Evolutionary conservation across 1,140 invertebrate species (phyloP).

Genomic region (Coptotermes formosanus): DNA sequence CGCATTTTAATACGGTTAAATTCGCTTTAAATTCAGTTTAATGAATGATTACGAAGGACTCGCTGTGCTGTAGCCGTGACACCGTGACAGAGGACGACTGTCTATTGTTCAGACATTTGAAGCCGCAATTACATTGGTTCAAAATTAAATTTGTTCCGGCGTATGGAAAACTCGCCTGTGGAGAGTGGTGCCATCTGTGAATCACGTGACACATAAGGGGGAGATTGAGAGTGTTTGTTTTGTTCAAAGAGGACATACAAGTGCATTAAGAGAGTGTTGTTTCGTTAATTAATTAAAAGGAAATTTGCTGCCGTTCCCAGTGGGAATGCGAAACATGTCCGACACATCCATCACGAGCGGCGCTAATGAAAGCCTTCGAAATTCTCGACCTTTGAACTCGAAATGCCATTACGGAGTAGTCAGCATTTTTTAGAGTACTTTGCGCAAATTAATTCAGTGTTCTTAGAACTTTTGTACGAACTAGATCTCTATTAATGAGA

Average conservation of each 20-base stretch:
- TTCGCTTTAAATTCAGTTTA: not conserved
- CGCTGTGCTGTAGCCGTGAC: not conserved
- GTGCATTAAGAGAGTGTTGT: slow-evolving; percentile 3
- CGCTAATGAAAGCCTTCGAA: too few species aligned
- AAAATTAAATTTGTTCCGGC: not conserved
- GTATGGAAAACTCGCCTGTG: not conserved
- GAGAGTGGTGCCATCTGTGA: not conserved
- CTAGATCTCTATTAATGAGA: too few species aligned
- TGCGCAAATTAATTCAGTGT: too few species aligned
- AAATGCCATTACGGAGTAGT: too few species aligned
- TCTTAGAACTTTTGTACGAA: too few species aligned
- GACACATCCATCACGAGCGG: too few species aligned
- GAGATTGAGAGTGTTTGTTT: not conserved
- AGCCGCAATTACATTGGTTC: not conserved
- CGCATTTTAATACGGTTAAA: not conserved
- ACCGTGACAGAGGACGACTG: not conserved
- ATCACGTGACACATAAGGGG: not conserved
- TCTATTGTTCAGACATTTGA: not conserved
- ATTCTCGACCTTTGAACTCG: too few species aligned
- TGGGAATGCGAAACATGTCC: too few species aligned
- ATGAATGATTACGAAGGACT: not conserved
- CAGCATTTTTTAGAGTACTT: too few species aligned
- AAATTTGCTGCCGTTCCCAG: not conserved
- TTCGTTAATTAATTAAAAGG: not conserved
- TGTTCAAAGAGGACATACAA: not conserved